Evolutionary conservation across 2,888 invertebrate species (phyloP), one percentile per base, ranked within the genome.

Genomic region (Lasius platythorax): DNA sequence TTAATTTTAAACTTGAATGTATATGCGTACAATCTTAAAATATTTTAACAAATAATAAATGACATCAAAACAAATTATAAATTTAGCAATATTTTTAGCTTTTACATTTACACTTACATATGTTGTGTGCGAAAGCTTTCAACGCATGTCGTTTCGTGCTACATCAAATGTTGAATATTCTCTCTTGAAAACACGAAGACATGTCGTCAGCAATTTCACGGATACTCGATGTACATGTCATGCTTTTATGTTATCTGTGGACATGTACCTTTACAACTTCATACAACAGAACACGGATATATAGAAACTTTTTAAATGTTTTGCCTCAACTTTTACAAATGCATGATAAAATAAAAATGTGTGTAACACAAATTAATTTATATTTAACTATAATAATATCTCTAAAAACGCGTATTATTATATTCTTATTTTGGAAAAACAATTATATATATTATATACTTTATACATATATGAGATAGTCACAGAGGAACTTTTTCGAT

Each of bases 61-160:
- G 5, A 73, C 28, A 50, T 30, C 12, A 37, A 23, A 23, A 37
- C 37, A 5, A 37, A 37, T 64, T 50, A 53, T n/a, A 58, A 64
- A 67, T 40, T 68, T 43, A 50, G 50, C 33, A 50, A 8, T 67
- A 56, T 30, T 67, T 67, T 8, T n/a, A 56, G 15, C 33, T 53
- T 70, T 70, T 70, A 68, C 30, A 50, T 50, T 68, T 76, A 56
- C 23, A 78, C n/a, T 67, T 78, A 56, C 43, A 2, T 23, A 23
- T 23, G 23, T 70, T n/a, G 8, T 33, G 3, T 18, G n/a, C 3
- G 30, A 68, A 75, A 63, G 61, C 46, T 74, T 70, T 74, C n/a
- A 63, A 61, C 30, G 28, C 40, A 9, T 67, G 12, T 56, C 56
- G 5, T 12, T 28, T 40, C 12, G 30, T 43, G 40, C 15, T 58